These are phyloP conservation scores for Umimayanthus chanpuru DNA, from an alignment of 92 coral and sea anemone genomes.

Conservation along the genomic window DNA sequence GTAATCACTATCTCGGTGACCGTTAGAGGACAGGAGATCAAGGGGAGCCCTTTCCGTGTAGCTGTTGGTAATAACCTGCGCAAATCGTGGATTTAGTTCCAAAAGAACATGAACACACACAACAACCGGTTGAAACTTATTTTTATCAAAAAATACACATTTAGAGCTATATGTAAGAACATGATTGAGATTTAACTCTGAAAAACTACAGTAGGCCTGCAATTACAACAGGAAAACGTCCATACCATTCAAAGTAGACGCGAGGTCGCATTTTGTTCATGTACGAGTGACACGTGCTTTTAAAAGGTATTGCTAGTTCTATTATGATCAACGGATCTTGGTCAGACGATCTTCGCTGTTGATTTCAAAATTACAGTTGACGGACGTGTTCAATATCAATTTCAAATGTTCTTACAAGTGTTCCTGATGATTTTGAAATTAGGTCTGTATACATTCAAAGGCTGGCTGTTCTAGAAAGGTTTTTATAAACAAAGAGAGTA, in stretches of 20 bases:
- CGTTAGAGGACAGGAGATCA: constrained; percentile 55
- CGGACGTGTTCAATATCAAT: too few relatives aligned
- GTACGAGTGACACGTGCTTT: too few relatives aligned
- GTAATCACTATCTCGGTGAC: constrained; percentile 41
- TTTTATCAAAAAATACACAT: background rate
- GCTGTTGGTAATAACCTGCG: constrained; percentile 48
- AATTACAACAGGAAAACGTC: background rate
- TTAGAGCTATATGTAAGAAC: too few relatives aligned
- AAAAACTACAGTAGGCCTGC: background rate
- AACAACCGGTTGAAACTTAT: background rate
- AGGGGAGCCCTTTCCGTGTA: constrained; percentile 60
- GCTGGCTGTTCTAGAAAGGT: too few relatives aligned
- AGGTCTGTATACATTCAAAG: too few relatives aligned
- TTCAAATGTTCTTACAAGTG: too few relatives aligned
- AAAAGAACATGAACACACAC: background rate
- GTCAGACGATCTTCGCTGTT: background rate
- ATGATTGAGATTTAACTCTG: background rate
- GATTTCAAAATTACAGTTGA: background rate
- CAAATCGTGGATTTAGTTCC: constrained; percentile 60
- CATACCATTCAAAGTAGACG: too few relatives aligned
- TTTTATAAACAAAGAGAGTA: too few relatives aligned
- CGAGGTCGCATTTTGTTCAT: background rate
- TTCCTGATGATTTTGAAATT: too few relatives aligned
- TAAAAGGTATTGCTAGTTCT: too few relatives aligned
- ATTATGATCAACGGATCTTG: background rate